Conservation (phyloP, 2,888 invertebrate species). For the Sicus ferrugineus region DNA sequence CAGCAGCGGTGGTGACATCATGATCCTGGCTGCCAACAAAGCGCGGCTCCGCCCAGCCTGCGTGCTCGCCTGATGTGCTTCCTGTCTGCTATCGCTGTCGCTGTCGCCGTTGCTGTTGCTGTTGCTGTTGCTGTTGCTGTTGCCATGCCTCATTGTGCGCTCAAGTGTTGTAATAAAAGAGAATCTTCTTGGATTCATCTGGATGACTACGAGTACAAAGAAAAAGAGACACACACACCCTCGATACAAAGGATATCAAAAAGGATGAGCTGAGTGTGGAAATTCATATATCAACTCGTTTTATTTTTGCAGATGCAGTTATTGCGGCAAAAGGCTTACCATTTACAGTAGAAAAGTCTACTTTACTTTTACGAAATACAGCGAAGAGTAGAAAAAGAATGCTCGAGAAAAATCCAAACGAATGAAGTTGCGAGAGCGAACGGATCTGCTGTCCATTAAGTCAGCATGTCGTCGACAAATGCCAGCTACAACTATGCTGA, state of each 20-base stretch:
- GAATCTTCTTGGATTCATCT: conserved; percentile 25
- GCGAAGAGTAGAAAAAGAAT: no score
- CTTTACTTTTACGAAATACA: no score
- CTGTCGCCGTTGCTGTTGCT: no score
- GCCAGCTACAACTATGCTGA: no score
- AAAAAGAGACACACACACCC: not conserved
- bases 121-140: no score
- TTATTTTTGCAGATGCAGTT: not conserved
- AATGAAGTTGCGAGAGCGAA: no score
- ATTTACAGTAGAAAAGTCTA: no score
- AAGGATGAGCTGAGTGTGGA: not conserved
- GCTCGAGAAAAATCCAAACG: no score
- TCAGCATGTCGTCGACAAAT: no score
- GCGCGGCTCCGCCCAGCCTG: not conserved
- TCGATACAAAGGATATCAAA: not conserved
- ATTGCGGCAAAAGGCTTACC: not conserved
- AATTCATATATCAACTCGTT: not conserved
- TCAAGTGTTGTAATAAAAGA: conserved; percentile 33
- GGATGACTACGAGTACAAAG: conserved; percentile 11
- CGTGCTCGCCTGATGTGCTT: not conserved
- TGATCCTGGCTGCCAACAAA: not conserved
- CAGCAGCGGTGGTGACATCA: not conserved
- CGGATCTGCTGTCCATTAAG: no score
- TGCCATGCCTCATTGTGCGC: conserved; percentile 24
- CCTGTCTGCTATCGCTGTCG: conserved; percentile 14